phyloP scores from a whole-genome alignment of 2,888 invertebrate genomes.

The Ferrisia virgata region DNA sequence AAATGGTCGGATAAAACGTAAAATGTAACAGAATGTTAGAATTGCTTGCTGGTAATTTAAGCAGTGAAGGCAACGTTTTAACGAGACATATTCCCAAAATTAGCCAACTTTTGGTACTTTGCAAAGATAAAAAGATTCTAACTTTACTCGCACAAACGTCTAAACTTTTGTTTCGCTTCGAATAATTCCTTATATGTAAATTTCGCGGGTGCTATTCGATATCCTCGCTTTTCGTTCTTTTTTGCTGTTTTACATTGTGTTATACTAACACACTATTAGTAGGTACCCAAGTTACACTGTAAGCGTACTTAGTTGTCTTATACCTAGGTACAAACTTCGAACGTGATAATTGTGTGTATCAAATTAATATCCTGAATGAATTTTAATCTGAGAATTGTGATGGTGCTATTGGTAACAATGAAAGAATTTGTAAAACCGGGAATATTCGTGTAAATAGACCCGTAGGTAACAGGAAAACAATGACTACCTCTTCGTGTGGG shows the following conservation, averaged over 20 bases:
- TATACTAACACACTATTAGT: not conserved
- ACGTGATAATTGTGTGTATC: no score
- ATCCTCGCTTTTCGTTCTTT: not conserved
- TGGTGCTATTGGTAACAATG: no score
- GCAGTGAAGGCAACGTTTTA: conserved; percentile 14
- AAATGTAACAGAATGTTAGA: conserved; percentile 16
- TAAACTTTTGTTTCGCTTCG: not conserved
- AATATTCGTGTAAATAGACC: no score
- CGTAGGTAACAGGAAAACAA: no score
- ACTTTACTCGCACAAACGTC: not conserved
- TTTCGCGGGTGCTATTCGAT: not conserved
- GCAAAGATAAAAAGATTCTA: conserved; percentile 14
- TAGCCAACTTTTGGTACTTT: conserved; percentile 7
- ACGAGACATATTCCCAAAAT: conserved; percentile 29
- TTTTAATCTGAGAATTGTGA: no score
- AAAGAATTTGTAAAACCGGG: no score
- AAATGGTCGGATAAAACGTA: conserved; percentile 26
- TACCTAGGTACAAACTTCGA: no score
- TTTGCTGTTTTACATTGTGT: not conserved
- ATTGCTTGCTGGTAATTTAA: conserved; percentile 30
- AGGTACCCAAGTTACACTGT: no score
- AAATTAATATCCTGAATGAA: no score
- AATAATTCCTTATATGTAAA: not conserved
- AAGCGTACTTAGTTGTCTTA: no score
- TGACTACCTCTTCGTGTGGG: no score